Base-by-base conservation (phyloP, 2,888 invertebrate genomes). In the Mythimna pallens region DNA sequence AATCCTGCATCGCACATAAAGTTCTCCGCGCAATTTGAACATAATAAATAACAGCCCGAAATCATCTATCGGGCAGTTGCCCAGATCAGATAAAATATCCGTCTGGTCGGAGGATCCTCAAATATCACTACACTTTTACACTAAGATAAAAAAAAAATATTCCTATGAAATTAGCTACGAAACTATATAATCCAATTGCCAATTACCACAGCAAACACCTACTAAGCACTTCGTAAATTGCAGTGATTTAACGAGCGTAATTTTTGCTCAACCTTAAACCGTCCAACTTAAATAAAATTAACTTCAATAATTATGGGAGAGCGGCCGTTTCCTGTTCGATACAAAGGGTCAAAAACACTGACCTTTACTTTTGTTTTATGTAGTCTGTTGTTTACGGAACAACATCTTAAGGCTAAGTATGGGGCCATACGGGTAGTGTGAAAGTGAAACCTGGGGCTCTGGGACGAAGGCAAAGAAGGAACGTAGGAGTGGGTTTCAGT, bases 341-440 rank as follows among this genome's bases (percentile, higher is more conserved):
- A 59, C 43, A 14, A 74, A 76, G 79, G 73, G 74, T 81, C 65
- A 71, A 74, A 65, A 66, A 64, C 64, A 73, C 54, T 79, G 70
- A 76, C 59, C 82, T 82, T 76, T 68, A 12, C 47, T 63, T 75
- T 79, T 79, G 55, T 82, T 82, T 59, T 54, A 63, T 70, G 77
- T 80, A 5, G 14, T 36, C 47, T 52, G 7, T 25, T 73, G 69
- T 64, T 64, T 50, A 54, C 65, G 59, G 57, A 50, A 66, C 52
- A 64, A 55, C 14, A 22, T 8, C n/a, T 58, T 61, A 55, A 68
- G 55, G 59, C 47, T 67, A 57, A 30, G 3, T 1, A 4, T 43
- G 14, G 5, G 43, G 43, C 14, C 5, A 43, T 43, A 25, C 25
- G 43, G 14, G 12, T 43, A 12, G 43, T 14, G 0, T 3, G 43